Percentiles rank a stretch among this genome's conserved stretches.
Conservation (phyloP, 2,797 vertebrate genomes). For the Hippoglossus hippoglossus region DNA sequence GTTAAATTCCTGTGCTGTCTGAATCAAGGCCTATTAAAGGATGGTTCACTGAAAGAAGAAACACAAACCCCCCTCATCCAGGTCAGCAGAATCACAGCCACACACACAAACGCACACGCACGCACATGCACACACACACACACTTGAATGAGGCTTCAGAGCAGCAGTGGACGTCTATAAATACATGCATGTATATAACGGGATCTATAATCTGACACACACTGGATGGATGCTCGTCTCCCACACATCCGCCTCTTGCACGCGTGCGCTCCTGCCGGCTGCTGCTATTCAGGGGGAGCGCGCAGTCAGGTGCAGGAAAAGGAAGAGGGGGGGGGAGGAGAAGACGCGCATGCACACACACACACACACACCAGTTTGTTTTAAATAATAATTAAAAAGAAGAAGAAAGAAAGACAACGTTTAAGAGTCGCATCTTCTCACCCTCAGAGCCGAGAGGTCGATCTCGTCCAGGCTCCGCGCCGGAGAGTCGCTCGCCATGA, state of each 20-base stretch:
- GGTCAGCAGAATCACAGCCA: slow-evolving; percentile 67
- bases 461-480: slow-evolving; percentile 95
- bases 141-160: slow-evolving; percentile 19
- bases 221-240: slow-evolving; percentile 46
- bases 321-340: background rate
- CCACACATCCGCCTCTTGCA: slow-evolving; percentile 56
- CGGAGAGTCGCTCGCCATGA: slow-evolving; percentile 96
- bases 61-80: slow-evolving; percentile 40
- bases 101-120: slow-evolving; percentile 18
- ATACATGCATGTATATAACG: slow-evolving; percentile 19
- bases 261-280: slow-evolving; percentile 44
- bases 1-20: slow-evolving; percentile 60
- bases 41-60: slow-evolving; percentile 12
- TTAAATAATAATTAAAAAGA: background rate
- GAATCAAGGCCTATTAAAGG: slow-evolving; percentile 42
- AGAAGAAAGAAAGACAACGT: background rate
- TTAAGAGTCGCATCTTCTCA: slow-evolving; percentile 73
- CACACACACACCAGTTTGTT: background rate
- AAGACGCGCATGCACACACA: background rate
- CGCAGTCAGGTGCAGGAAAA: slow-evolving; percentile 65
- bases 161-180: slow-evolving; percentile 46
- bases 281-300: slow-evolving; percentile 50
- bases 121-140: slow-evolving; percentile 11
- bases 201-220: slow-evolving; percentile 59
- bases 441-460: slow-evolving; percentile 93